A percentile compares a stretch with the other conserved stretches of the same genome.
phyloP scores from a whole-genome alignment of 2,888 invertebrate genomes.

The Hesperia comma region DNA sequence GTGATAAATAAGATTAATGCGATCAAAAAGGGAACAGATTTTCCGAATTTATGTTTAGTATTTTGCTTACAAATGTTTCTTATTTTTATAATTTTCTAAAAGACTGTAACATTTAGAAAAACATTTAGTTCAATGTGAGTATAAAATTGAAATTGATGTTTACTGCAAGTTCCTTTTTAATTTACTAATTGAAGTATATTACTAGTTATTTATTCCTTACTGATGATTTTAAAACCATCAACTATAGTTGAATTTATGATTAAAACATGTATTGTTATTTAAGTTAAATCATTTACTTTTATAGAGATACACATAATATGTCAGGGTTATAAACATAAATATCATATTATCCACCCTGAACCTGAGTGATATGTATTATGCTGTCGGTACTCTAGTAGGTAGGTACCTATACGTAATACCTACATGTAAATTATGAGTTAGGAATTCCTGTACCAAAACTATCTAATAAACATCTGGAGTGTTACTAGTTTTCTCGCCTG shows the following conservation, averaged over 20 bases:
- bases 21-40: background rate
- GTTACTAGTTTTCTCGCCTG: background rate
- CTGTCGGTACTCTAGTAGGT: background rate
- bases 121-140: background rate
- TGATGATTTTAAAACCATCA: background rate
- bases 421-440: background rate
- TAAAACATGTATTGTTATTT: background rate
- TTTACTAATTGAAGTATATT: background rate
- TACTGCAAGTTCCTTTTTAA: background rate
- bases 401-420: no score
- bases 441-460: no score
- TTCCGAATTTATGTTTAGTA: background rate
- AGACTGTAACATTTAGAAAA: constrained; percentile 3
- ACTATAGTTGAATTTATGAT: background rate
- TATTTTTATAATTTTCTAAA: constrained; percentile 6
- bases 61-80: background rate
- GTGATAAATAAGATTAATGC: background rate
- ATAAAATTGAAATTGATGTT: background rate
- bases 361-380: background rate
- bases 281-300: background rate
- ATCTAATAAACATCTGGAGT: no score
- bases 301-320: no score
- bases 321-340: no score
- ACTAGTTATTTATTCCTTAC: background rate
- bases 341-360: no score